Conservation (phyloP, 2,797 vertebrate species). For the Poecilia gillii region DNA sequence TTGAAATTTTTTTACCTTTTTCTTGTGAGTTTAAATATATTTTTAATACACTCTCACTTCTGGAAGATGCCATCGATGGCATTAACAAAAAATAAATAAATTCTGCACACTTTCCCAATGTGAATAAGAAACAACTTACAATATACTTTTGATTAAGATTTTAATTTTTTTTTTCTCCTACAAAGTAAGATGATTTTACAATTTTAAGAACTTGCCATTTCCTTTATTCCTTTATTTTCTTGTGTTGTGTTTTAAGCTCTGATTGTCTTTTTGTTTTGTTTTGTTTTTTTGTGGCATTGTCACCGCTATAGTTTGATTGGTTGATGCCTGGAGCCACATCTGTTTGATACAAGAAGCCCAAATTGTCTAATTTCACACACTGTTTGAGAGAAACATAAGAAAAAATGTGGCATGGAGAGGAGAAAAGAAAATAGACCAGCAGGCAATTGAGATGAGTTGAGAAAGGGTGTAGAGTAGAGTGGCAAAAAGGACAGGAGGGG, state of each 20-base stretch:
- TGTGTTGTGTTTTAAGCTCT: slow-evolving; percentile 15
- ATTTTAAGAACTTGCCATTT: slow-evolving; percentile 19
- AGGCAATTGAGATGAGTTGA: slow-evolving; percentile 30
- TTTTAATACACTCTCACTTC: background rate
- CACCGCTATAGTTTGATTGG: slow-evolving; percentile 44
- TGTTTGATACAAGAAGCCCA: slow-evolving; percentile 55
- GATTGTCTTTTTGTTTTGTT: slow-evolving; percentile 25
- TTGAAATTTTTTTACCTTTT: background rate
- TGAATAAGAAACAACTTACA: background rate
- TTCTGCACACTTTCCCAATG: background rate
- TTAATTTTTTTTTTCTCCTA: too few species aligned
- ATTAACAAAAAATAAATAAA: background rate
- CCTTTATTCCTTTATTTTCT: slow-evolving; percentile 26
- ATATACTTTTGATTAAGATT: background rate
- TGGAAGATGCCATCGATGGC: background rate
- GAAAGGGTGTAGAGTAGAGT: background rate
- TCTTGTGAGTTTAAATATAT: background rate
- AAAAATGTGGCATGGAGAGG: slow-evolving; percentile 29
- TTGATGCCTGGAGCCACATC: slow-evolving; percentile 56
- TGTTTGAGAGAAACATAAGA: slow-evolving; percentile 58
- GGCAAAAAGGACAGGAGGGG: background rate
- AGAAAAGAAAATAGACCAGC: slow-evolving; percentile 42
- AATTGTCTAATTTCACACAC: slow-evolving; percentile 72
- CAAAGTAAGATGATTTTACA: slow-evolving; percentile 6
- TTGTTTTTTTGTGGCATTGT: slow-evolving; percentile 19